Evolutionary conservation across 2,113 vertebrate species (phyloP).

Genomic region (Geococcyx californianus): DNA sequence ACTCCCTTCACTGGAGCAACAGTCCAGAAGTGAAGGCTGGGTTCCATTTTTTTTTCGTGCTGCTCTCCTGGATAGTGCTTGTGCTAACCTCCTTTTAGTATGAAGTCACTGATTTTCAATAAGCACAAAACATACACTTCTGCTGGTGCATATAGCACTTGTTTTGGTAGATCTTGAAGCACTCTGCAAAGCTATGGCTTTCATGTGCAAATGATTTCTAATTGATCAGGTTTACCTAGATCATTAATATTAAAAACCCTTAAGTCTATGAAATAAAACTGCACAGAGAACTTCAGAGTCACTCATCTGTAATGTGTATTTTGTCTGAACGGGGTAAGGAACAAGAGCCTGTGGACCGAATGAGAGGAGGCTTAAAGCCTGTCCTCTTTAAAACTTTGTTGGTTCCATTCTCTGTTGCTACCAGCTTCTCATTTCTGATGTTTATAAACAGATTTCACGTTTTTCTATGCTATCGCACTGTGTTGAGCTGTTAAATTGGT

Average conservation of each 20-base stretch:
- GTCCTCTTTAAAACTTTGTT: background rate
- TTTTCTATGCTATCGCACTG: background rate
- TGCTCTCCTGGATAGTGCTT: background rate
- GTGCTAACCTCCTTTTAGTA: background rate
- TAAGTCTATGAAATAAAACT: background rate
- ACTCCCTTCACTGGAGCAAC: background rate
- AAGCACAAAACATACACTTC: background rate
- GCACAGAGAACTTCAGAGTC: background rate
- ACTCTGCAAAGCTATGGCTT: background rate
- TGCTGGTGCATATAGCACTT: background rate
- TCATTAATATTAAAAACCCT: background rate
- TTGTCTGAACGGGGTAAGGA: background rate
- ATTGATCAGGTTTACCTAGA: background rate
- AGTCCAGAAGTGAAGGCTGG: background rate
- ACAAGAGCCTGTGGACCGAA: background rate
- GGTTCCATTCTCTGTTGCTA: background rate
- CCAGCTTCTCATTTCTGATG: background rate
- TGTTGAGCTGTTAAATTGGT: background rate
- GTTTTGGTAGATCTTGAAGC: background rate
- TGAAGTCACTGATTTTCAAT: background rate
- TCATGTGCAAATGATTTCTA: background rate
- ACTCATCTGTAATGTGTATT: background rate
- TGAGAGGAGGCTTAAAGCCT: background rate
- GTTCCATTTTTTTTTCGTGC: background rate
- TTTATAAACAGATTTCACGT: background rate